A percentile compares a stretch with the other conserved stretches of the same genome.
Conservation (phyloP, 2,113 vertebrate species). For the Alligator mississippiensis region DNA sequence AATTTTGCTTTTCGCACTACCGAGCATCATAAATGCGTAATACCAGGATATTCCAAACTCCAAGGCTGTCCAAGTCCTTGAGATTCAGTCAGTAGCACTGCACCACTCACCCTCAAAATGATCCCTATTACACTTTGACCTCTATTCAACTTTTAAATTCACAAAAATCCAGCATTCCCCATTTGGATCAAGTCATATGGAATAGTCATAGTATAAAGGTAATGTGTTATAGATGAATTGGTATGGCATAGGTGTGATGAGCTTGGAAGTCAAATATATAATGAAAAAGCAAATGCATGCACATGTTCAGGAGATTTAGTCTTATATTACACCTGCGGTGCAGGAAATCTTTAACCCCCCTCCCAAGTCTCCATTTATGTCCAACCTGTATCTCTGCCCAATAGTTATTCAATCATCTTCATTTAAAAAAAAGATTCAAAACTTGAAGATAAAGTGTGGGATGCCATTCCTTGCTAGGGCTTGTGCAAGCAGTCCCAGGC, state of each 20-base stretch:
- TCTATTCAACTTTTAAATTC: not conserved
- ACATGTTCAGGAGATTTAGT: not conserved
- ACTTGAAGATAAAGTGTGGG: not conserved
- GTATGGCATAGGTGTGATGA: not conserved
- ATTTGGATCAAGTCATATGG: not conserved
- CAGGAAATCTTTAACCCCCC: not conserved
- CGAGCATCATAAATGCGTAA: not conserved
- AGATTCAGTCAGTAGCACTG: not conserved
- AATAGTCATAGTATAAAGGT: not conserved
- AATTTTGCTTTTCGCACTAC: not conserved
- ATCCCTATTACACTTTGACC: not conserved
- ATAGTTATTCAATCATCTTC: not conserved
- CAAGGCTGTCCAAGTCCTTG: not conserved
- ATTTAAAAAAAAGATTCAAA: not conserved
- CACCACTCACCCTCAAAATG: not conserved
- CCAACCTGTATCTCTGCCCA: not conserved
- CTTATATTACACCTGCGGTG: not conserved
- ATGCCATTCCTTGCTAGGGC: not conserved
- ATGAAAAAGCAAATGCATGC: not conserved
- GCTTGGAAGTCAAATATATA: not conserved
- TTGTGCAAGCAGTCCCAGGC: not conserved
- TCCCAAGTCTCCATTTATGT: not conserved
- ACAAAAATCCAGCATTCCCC: fast-evolving
- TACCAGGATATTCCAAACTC: not conserved
- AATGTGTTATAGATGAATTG: not conserved